Evolutionary conservation across 2,797 vertebrate species (phyloP).

Genomic region (Gymnodraco acuticeps): DNA sequence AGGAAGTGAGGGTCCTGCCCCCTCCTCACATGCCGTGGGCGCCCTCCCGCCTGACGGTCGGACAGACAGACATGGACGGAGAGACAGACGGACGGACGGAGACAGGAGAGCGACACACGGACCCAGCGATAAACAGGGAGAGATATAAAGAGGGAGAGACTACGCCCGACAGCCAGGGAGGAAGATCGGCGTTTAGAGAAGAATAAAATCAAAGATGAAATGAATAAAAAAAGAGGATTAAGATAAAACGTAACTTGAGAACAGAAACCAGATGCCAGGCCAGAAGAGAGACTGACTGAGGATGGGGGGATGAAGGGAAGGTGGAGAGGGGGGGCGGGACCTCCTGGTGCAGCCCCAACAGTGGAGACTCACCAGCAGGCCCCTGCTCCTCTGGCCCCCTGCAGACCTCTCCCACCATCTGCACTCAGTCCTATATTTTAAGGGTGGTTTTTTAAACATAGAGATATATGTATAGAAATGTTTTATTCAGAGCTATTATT

Average conservation of each 20-base stretch:
- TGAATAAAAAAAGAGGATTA: constrained; percentile 63
- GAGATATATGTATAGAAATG: constrained; percentile 90
- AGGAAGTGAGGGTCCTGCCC: constrained; percentile 79
- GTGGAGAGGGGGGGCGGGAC: constrained; percentile 37
- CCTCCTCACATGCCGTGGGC: constrained; percentile 36
- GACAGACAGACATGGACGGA: constrained; percentile 75
- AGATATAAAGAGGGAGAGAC: constrained; percentile 69
- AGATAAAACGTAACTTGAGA: constrained; percentile 69
- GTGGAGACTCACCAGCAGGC: constrained; percentile 47
- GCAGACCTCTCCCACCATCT: constrained; percentile 77
- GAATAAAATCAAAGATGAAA: constrained; percentile 73
- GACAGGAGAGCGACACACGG: constrained; percentile 81
- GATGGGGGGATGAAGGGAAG: constrained; percentile 76
- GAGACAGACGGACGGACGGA: constrained; percentile 70
- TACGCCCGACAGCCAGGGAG: constrained; percentile 59
- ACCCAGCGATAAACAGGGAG: constrained; percentile 84
- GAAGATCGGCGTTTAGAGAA: constrained; percentile 59
- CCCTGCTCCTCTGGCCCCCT: constrained; percentile 35
- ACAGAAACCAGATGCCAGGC: constrained; percentile 87
- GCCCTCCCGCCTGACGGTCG: constrained; percentile 49
- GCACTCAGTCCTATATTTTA: constrained; percentile 85
- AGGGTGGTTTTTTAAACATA: constrained; percentile 85
- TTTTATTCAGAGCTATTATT: constrained; percentile 90
- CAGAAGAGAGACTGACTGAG: constrained; percentile 88
- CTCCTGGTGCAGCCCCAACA: constrained; percentile 48